These are phyloP conservation scores for Globia sparganii DNA, from an alignment of 2,888 invertebrate species.

Conservation along the genomic window DNA sequence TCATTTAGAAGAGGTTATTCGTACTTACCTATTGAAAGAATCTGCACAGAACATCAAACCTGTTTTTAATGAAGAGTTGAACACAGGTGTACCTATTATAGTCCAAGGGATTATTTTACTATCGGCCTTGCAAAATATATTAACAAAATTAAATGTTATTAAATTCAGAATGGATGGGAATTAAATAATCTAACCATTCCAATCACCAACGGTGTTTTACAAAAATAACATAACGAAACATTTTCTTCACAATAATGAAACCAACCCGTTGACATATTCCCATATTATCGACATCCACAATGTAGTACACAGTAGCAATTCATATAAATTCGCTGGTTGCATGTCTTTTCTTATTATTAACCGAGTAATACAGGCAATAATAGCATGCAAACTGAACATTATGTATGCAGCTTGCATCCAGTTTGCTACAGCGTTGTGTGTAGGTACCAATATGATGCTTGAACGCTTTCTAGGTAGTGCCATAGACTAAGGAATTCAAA, in stretches of 20 bases:
- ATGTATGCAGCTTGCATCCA: conserved; percentile 69
- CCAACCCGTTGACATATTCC: conserved; percentile 13
- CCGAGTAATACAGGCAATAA: conserved; percentile 67
- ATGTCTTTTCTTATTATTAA: conserved; percentile 64
- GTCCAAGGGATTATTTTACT: background rate
- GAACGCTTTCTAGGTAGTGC: conserved; percentile 40
- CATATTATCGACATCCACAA: conserved; percentile 30
- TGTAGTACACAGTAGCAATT: conserved; percentile 33
- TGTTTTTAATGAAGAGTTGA: background rate
- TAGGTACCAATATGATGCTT: conserved; percentile 37
- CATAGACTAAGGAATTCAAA: conserved; percentile 7
- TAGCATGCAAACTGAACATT: conserved; percentile 74
- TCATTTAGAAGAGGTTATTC: background rate
- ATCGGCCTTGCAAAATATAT: background rate
- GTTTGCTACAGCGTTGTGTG: conserved; percentile 49
- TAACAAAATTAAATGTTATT: background rate
- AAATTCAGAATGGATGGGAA: background rate
- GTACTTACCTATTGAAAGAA: background rate
- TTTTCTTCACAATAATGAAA: conserved; percentile 18
- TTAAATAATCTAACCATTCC: background rate
- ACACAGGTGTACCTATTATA: background rate
- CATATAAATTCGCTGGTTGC: conserved; percentile 59
- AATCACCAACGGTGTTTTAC: background rate
- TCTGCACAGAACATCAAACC: background rate
- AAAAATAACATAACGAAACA: conserved; percentile 1